Conservation (phyloP, 2,888 invertebrate genomes). For the Agrochola litura region DNA sequence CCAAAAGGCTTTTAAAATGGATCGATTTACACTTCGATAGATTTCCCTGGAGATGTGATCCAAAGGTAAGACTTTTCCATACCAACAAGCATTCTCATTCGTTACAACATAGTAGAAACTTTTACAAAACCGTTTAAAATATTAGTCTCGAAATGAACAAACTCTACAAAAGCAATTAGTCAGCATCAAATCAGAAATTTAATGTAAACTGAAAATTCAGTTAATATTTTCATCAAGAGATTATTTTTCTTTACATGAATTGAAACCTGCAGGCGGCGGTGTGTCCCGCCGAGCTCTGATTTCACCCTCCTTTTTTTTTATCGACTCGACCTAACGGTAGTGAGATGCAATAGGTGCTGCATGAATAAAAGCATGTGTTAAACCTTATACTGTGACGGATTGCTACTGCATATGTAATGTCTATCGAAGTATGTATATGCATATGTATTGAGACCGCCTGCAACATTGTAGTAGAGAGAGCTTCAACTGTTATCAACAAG, state of each 20-base stretch:
- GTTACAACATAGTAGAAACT: not conserved
- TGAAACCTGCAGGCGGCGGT: constrained; percentile 52
- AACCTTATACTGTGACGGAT: constrained; percentile 50
- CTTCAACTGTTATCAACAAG: constrained; percentile 28
- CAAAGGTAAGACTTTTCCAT: constrained; percentile 4
- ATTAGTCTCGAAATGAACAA: not conserved
- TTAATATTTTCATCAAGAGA: constrained; percentile 46
- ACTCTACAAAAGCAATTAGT: constrained; percentile 9
- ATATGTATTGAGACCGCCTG: not conserved
- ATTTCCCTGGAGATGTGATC: constrained; percentile 37
- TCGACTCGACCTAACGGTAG: constrained; percentile 84
- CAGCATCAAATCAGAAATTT: constrained; percentile 12
- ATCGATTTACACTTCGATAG: constrained; percentile 36
- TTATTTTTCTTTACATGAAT: constrained; percentile 35
- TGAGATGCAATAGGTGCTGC: constrained; percentile 76
- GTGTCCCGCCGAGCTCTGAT: constrained; percentile 77
- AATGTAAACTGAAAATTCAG: constrained; percentile 22
- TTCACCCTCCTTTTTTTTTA: constrained; percentile 84
- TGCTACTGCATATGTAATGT: constrained; percentile 18
- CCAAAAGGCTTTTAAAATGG: constrained; percentile 12
- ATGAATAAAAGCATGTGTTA: constrained; percentile 65
- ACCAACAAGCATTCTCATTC: constrained; percentile 4
- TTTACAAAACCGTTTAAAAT: not conserved
- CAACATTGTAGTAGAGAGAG: constrained; percentile 25
- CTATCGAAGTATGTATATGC: constrained; percentile 18